Evolutionary conservation across 2,797 vertebrate species (phyloP).

Genomic region (Onychomys arenicola): DNA sequence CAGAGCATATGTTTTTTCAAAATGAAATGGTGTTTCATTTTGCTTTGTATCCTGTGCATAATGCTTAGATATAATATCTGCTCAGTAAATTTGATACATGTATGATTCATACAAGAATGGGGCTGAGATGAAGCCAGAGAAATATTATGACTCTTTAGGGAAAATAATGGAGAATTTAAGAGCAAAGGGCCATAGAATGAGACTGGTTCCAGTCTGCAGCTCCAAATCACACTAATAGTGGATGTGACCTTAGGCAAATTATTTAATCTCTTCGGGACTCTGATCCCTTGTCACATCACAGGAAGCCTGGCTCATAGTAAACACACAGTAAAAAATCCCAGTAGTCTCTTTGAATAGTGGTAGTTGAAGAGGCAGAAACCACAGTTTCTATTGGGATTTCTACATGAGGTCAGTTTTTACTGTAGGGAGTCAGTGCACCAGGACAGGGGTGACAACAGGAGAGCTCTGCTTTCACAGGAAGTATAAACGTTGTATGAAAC

Average conservation of each 20-base stretch:
- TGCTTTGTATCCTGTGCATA: conserved; percentile 37
- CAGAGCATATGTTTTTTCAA: conserved; percentile 21
- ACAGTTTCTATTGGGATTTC: neutral
- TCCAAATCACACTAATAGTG: conserved; percentile 11
- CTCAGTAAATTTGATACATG: conserved; percentile 24
- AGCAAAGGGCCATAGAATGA: neutral
- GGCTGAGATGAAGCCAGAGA: neutral
- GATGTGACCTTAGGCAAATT: conserved; percentile 23
- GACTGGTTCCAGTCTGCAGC: neutral
- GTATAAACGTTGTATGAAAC: neutral
- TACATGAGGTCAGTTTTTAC: conserved; percentile 2
- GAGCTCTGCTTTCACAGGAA: neutral
- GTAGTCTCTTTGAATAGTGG: neutral
- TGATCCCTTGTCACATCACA: conserved; percentile 26
- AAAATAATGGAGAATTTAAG: conserved; percentile 12
- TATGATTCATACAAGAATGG: neutral
- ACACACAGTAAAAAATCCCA: neutral
- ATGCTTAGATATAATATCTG: conserved; percentile 20
- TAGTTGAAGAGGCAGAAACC: neutral
- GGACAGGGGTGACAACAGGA: neutral
- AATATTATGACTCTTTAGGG: neutral
- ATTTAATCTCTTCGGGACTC: neutral
- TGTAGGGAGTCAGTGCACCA: neutral
- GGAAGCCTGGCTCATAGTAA: neutral
- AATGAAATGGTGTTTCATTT: neutral